Evolutionary conservation across 2,113 vertebrate genomes (phyloP).

Genomic region (Chionodraco myersi): DNA sequence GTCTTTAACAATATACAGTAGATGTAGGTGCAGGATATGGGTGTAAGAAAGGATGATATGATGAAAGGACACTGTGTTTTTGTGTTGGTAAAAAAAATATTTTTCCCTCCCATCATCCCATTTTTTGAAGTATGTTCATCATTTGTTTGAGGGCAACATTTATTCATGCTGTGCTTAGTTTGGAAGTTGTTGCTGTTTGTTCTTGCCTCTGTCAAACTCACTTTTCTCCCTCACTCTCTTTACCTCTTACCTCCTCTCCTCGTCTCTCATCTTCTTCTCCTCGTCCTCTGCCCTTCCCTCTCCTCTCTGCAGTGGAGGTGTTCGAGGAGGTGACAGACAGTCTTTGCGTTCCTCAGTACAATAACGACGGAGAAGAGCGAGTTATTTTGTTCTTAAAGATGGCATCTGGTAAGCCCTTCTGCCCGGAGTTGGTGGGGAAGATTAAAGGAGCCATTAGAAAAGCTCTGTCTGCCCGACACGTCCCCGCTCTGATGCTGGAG

Average conservation of each 20-base stretch:
- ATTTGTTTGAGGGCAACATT: slow-evolving; percentile 8
- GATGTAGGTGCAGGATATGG: not conserved
- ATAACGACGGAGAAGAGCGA: slow-evolving; percentile 89
- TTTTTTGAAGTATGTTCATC: slow-evolving; percentile 5
- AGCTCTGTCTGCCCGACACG: slow-evolving; percentile 91
- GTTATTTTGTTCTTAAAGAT: slow-evolving; percentile 96
- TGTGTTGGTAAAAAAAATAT: too few relatives aligned
- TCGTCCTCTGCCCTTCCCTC: slow-evolving; percentile 1
- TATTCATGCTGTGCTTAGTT: not conserved
- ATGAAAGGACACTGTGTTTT: not conserved
- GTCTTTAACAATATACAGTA: slow-evolving; percentile 27
- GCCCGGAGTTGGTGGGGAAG: slow-evolving; percentile 82
- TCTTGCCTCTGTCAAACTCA: not conserved
- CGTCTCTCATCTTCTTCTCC: slow-evolving; percentile 18
- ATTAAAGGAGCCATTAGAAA: slow-evolving; percentile 87
- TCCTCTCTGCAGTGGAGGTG: slow-evolving; percentile 88
- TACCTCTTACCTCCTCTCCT: slow-evolving; percentile 21
- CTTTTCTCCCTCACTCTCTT: slow-evolving; percentile 1
- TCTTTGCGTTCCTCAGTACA: slow-evolving; percentile 96
- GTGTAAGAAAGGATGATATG: not conserved
- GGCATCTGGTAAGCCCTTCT: slow-evolving; percentile 85
- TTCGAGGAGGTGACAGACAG: slow-evolving; percentile 96
- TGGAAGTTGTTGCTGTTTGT: not conserved
- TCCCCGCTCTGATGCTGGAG: slow-evolving; percentile 93
- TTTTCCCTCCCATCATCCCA: too few relatives aligned